A percentile compares a stretch with the other conserved stretches of the same genome.
Conservation (phyloP, 1,140 invertebrate species). For the Bemisia tabaci region DNA sequence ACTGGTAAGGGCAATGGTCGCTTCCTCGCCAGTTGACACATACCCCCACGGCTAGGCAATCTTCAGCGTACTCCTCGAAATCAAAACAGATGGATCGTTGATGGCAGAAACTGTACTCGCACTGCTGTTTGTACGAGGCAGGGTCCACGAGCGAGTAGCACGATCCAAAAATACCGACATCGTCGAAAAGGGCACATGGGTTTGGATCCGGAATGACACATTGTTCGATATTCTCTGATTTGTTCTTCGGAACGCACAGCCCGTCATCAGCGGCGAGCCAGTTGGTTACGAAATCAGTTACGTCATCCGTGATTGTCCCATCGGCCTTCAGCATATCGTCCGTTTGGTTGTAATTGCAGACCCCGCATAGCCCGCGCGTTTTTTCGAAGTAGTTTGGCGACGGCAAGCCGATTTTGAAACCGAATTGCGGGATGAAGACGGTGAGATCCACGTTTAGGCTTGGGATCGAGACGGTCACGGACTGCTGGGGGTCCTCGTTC, state of each 20-base stretch:
- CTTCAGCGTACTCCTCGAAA: slow-evolving; percentile 55
- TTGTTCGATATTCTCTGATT: background rate
- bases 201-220: slow-evolving; percentile 7
- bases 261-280: slow-evolving; percentile 31
- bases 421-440: slow-evolving; percentile 18
- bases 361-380: slow-evolving; percentile 64
- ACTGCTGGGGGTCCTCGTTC: slow-evolving; percentile 9
- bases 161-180: slow-evolving; percentile 24
- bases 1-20: slow-evolving; percentile 45
- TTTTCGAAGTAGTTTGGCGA: slow-evolving; percentile 54
- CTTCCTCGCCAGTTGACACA: slow-evolving; percentile 53
- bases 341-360: slow-evolving; percentile 50
- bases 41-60: slow-evolving; percentile 48
- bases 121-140: slow-evolving; percentile 45
- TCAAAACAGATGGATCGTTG: slow-evolving; percentile 41
- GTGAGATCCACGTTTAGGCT: slow-evolving; percentile 19
- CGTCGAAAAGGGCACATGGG: slow-evolving; percentile 3
- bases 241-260: background rate
- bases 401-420: slow-evolving; percentile 45
- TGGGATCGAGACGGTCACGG: slow-evolving; percentile 10
- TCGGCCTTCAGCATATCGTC: slow-evolving; percentile 46
- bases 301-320: slow-evolving; percentile 32
- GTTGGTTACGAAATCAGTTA: slow-evolving; percentile 41
- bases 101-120: slow-evolving; percentile 49
- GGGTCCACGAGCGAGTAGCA: slow-evolving; percentile 60